Percentiles rank a stretch among this genome's conserved stretches.
These are phyloP conservation scores for Epizoanthus scotinus DNA, from an alignment of 92 coral and sea anemone genomes.

Conservation along the genomic window DNA sequence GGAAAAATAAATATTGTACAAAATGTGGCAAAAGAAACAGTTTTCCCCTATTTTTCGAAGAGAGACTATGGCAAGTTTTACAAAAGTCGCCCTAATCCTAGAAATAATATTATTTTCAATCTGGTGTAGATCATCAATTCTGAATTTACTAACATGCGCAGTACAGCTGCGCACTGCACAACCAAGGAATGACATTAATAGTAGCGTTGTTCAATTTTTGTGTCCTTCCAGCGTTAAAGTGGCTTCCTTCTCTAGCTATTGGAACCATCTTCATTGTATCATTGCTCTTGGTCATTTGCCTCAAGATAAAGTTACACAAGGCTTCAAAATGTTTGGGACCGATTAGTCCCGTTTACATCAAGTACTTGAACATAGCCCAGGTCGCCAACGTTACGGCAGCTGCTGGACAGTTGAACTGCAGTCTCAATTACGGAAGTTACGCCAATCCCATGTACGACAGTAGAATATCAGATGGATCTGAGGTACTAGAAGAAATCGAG, in stretches of 20 bases:
- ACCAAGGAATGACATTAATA: too few relatives aligned
- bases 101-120: too few relatives aligned
- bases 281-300: background rate
- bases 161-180: too few relatives aligned
- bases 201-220: background rate
- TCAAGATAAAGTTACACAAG: slow-evolving; percentile 6
- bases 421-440: background rate
- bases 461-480: background rate
- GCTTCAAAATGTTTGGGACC: background rate
- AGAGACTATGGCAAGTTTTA: too few relatives aligned
- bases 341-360: slow-evolving; percentile 12
- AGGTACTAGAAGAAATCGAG: background rate
- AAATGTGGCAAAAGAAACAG: too few relatives aligned
- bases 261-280: slow-evolving; percentile 12
- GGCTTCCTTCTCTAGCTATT: slow-evolving; percentile 15
- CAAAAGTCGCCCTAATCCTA: too few relatives aligned
- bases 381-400: background rate
- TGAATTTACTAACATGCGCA: too few relatives aligned
- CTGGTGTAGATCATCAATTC: too few relatives aligned
- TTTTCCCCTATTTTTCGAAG: too few relatives aligned
- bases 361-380: slow-evolving; percentile 25
- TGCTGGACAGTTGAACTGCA: slow-evolving; percentile 9
- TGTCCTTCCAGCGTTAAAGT: slow-evolving; percentile 5
- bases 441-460: slow-evolving; percentile 22
- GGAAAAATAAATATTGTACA: too few relatives aligned